Conservation (phyloP, 2,113 vertebrate genomes). For the Chelonoidis abingdonii region DNA sequence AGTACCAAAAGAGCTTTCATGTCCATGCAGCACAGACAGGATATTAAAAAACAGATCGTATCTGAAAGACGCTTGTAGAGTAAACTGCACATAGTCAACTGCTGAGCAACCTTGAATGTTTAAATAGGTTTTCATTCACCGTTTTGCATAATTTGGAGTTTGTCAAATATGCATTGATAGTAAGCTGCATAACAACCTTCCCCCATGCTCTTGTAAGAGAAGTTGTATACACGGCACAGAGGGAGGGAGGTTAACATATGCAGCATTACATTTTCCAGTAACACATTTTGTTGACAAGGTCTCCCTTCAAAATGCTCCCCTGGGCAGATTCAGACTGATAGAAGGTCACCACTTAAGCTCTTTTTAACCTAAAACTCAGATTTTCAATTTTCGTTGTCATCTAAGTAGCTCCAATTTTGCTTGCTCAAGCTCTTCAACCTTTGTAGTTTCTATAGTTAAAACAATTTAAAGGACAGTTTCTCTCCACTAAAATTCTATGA, state of each 20-base stretch:
- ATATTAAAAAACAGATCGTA: too few relatives aligned
- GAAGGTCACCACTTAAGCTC: slow-evolving; percentile 1
- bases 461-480: background rate
- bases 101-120: background rate
- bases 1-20: background rate
- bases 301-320: background rate
- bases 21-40: background rate
- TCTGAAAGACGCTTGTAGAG: background rate
- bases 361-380: slow-evolving; percentile 20
- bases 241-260: background rate
- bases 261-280: background rate
- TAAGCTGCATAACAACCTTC: background rate
- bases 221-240: background rate
- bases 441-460: background rate
- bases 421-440: background rate
- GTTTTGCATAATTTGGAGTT: background rate
- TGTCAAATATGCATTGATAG: background rate
- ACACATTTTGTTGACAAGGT: background rate
- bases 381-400: background rate
- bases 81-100: background rate
- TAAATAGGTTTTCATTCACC: background rate
- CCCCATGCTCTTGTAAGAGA: background rate
- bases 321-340: background rate
- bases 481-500: background rate
- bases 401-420: background rate